phyloP scores from a whole-genome alignment of 2,888 invertebrate species.

The Synanthedon andrenaeformis region DNA sequence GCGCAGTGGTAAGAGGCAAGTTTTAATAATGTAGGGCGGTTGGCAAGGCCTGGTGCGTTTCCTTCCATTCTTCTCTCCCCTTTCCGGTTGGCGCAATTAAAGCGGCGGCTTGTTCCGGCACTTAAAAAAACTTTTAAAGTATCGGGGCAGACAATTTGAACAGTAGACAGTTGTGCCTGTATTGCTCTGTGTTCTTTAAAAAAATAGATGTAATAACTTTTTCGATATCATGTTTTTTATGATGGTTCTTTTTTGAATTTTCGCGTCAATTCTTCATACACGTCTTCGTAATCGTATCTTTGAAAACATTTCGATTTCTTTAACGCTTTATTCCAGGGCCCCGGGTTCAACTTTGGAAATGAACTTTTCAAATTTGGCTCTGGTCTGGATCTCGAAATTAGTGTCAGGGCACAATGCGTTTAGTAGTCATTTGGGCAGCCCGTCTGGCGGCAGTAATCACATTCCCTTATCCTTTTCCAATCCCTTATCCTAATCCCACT shows the following conservation, averaged over 20 bases:
- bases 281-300: too few relatives aligned
- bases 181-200: conserved; percentile 26
- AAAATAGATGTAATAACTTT: conserved; percentile 4
- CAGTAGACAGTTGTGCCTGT: conserved; percentile 29
- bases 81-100: conserved; percentile 67
- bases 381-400: too few relatives aligned
- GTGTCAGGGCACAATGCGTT: too few relatives aligned
- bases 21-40: conserved; percentile 67
- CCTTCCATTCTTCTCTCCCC: conserved; percentile 67
- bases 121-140: conserved; percentile 64
- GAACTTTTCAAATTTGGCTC: too few relatives aligned
- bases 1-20: conserved; percentile 54
- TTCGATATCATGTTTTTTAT: neutral
- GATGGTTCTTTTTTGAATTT: neutral
- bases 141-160: conserved; percentile 55
- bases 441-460: too few relatives aligned
- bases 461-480: too few relatives aligned
- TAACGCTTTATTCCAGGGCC: too few relatives aligned
- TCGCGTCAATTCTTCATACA: too few relatives aligned
- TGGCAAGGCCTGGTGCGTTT: conserved; percentile 60
- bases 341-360: too few relatives aligned
- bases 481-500: too few relatives aligned
- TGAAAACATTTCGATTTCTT: too few relatives aligned
- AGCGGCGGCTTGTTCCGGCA: conserved; percentile 64
- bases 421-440: too few relatives aligned